Conservation (phyloP, 2,113 vertebrate genomes). For the Heterochromis multidens region DNA sequence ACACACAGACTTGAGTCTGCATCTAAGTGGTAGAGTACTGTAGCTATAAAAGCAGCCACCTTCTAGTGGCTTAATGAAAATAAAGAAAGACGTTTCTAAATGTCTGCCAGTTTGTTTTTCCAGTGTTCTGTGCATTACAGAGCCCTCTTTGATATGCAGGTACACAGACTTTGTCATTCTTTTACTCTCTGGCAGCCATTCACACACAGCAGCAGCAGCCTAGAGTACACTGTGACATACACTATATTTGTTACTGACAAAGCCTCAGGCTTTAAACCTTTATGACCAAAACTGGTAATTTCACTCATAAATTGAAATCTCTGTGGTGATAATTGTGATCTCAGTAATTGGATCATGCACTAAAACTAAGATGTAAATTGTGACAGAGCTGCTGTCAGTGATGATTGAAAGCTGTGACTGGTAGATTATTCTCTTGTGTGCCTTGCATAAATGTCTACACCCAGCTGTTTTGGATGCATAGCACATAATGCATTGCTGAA, state of each 20-base stretch:
- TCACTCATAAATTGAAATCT: conserved; percentile 12
- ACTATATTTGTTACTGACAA: not conserved
- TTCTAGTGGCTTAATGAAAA: conserved; percentile 55
- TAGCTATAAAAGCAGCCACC: conserved; percentile 11
- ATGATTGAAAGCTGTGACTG: conserved; percentile 45
- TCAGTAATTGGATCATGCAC: conserved; percentile 50
- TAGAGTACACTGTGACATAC: not conserved
- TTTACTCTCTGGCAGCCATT: not conserved
- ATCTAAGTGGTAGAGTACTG: conserved; percentile 9
- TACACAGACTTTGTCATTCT: not conserved
- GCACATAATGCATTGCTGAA: not conserved
- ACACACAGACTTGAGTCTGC: not conserved
- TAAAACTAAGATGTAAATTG: conserved; percentile 43
- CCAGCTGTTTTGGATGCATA: not conserved
- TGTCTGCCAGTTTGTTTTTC: conserved; percentile 8
- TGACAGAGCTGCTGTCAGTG: not conserved
- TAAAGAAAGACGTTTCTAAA: conserved; percentile 44
- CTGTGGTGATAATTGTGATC: conserved; percentile 7
- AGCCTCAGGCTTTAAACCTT: conserved; percentile 26
- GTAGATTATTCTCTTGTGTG: conserved; percentile 27
- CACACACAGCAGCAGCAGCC: not conserved
- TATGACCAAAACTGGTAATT: conserved; percentile 33
- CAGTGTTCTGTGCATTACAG: conserved; percentile 29
- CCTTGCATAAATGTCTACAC: conserved; percentile 11
- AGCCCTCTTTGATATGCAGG: not conserved